Evolutionary conservation across 2,113 vertebrate genomes (phyloP).

Genomic region (Lepidothrix coronata): DNA sequence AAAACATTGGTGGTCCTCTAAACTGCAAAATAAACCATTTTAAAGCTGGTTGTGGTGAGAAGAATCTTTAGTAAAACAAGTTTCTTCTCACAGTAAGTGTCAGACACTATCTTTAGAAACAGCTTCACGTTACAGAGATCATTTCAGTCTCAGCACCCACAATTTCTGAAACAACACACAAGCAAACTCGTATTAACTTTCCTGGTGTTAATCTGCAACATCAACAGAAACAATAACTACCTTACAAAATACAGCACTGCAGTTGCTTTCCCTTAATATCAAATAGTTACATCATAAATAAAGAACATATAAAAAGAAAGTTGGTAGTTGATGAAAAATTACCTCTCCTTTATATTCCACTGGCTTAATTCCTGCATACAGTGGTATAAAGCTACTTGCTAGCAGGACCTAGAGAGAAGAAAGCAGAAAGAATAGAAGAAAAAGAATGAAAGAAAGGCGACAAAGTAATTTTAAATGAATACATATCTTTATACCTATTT

Average conservation of each 20-base stretch:
- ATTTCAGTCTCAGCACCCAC: background rate
- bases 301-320: background rate
- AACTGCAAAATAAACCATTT: background rate
- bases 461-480: background rate
- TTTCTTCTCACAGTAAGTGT: background rate
- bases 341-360: slow-evolving; percentile 90
- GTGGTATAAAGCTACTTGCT: slow-evolving; percentile 89
- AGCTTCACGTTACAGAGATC: background rate
- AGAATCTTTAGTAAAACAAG: background rate
- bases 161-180: background rate
- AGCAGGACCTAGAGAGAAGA: slow-evolving; percentile 77
- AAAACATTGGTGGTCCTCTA: background rate
- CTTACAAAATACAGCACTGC: background rate
- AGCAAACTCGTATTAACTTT: background rate
- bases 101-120: background rate
- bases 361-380: slow-evolving; percentile 84
- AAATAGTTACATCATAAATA: background rate
- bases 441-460: background rate
- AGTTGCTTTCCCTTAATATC: background rate
- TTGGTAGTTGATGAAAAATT: background rate
- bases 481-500: background rate
- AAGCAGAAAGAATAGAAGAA: background rate
- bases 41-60: background rate
- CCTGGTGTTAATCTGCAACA: background rate
- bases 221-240: background rate